Conservation (phyloP, 2,888 invertebrate genomes). For the Melanchra persicariae region DNA sequence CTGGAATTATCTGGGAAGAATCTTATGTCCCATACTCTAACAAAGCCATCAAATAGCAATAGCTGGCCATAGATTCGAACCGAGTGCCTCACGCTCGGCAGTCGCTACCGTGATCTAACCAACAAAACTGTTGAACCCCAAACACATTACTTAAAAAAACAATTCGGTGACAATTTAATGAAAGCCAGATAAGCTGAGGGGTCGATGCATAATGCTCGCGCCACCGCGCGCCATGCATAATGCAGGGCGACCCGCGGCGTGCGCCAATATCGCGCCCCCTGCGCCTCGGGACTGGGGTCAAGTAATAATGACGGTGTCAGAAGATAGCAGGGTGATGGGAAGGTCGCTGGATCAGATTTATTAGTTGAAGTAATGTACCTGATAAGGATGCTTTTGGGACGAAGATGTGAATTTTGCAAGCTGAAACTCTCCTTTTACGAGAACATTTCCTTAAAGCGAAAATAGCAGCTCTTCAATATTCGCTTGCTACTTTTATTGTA, state of each 20-base stretch:
- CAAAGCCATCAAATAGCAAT: not conserved
- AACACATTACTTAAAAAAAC: slow-evolving; percentile 53
- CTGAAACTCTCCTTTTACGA: too few species aligned
- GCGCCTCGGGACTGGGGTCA: slow-evolving; percentile 44
- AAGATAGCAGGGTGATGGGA: slow-evolving; percentile 30
- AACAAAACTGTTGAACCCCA: not conserved
- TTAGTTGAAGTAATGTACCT: not conserved
- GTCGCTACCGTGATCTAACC: not conserved
- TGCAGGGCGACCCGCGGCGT: slow-evolving; percentile 76
- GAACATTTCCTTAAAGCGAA: too few species aligned
- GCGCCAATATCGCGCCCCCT: slow-evolving; percentile 67
- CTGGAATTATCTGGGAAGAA: not conserved
- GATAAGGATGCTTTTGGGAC: slow-evolving; percentile 9
- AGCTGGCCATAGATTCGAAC: not conserved
- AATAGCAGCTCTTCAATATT: too few species aligned
- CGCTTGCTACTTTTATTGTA: too few species aligned
- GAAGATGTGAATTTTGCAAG: not conserved
- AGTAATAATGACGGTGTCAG: slow-evolving; percentile 52
- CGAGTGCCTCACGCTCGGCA: not conserved
- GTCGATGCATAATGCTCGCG: slow-evolving; percentile 64
- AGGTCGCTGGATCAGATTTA: slow-evolving; percentile 9
- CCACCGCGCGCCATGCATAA: slow-evolving; percentile 76
- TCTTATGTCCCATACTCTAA: not conserved
- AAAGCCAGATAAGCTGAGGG: slow-evolving; percentile 57
- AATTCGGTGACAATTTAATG: slow-evolving; percentile 59